Evolutionary conservation across 2,888 invertebrate genomes (phyloP), one percentile per base, ranked within the genome.

Genomic region (Auanema sp.): DNA sequence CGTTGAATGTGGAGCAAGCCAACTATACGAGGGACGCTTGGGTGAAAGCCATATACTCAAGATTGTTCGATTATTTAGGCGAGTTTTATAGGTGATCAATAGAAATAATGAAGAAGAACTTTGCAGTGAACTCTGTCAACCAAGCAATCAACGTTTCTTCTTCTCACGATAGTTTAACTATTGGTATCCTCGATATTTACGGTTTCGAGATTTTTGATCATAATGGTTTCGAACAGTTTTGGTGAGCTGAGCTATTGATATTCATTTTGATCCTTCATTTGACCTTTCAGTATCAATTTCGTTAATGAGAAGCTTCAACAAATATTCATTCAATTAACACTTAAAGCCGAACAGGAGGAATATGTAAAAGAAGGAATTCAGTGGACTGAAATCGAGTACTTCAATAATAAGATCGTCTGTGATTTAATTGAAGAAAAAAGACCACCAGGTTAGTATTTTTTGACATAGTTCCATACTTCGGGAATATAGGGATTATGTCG

Each of bases 221-320:
- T 77, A 90, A 90, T 80, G 89, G 89, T 21, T 90, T 90, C 84
- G 89, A 90, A 77, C 89, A 90, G 82, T 89, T 90, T 80, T 83
- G 81, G 79, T 79, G 42, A 33, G 71, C 55, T 25, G 21, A 54
- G 51, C 21, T 24, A n/a, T 56, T 41, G 41, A 14, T 24, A 55
- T 49, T 42, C 24, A 16, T 14, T 24, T 58, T 6, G 18, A 16
- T 50, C 2, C n/a, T 14, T 3, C 55, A 42, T 14, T n/a, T 16
- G 23, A n/a, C n/a, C n/a, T 89, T 79, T 58, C 63, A 79, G 89
- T 82, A 89, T 90, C 63, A 90, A 90, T 81, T 90, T 89, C 79
- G 89, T 90, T 21, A 90, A 90, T 80, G 90, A 90, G 83, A 90
- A 90, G 79, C 85, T 90, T 11, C 89, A 90, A 79, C 89, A 90